A percentile compares a stretch with the other conserved stretches of the same genome.
phyloP scores from a whole-genome alignment of 2,113 vertebrate species.

The Aphyosemion australe region DNA sequence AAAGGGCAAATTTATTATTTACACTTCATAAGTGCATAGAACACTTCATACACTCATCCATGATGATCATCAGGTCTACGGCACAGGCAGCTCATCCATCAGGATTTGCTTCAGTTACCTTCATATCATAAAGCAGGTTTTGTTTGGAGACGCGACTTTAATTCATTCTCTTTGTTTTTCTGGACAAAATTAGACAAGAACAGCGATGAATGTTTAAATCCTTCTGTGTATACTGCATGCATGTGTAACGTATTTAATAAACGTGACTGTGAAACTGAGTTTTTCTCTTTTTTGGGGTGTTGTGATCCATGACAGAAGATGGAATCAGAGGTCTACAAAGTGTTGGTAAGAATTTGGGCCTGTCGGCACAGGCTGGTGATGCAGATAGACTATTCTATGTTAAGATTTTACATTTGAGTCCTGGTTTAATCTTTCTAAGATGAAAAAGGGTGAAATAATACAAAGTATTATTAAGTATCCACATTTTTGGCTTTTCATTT shows the following conservation, averaged over 20 bases:
- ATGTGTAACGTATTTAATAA: constrained; percentile 70
- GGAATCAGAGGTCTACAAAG: too few relatives aligned
- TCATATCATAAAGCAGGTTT: constrained; percentile 28
- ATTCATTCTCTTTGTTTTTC: constrained; percentile 14
- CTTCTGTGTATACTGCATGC: constrained; percentile 63
- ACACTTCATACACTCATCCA: constrained; percentile 70
- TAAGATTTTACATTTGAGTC: too few relatives aligned
- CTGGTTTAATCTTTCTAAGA: too few relatives aligned
- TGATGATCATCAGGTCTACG: constrained; percentile 70
- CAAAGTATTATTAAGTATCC: too few relatives aligned
- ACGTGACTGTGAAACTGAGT: constrained; percentile 56
- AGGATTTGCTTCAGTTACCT: constrained; percentile 27
- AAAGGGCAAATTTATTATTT: constrained; percentile 64
- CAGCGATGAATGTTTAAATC: constrained; percentile 50
- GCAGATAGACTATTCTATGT: too few relatives aligned
- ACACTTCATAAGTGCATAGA: constrained; percentile 79
- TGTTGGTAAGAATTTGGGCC: too few relatives aligned
- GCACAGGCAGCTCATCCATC: constrained; percentile 56
- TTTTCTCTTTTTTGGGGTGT: too few relatives aligned
- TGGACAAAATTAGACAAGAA: constrained; percentile 19
- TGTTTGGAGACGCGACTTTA: background rate
- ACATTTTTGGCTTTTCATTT: too few relatives aligned
- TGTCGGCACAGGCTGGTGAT: too few relatives aligned
- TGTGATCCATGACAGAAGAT: too few relatives aligned
- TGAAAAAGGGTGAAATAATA: too few relatives aligned